phyloP scores from a whole-genome alignment of 2,888 invertebrate genomes.

The Agrotis puta region DNA sequence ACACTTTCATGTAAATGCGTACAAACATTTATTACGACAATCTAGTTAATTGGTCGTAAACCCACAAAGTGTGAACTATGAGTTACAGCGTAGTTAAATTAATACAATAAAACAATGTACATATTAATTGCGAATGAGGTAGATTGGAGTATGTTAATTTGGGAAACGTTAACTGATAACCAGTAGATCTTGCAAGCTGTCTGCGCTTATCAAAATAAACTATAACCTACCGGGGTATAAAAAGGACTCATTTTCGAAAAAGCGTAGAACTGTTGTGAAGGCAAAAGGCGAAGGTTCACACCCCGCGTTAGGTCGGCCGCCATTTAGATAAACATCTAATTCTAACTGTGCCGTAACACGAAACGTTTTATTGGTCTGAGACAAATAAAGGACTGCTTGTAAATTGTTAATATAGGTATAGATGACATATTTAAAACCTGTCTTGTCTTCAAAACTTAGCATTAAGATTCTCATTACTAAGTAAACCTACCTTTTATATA shows the following conservation, averaged over 20 bases:
- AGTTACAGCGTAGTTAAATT: slow-evolving; percentile 7
- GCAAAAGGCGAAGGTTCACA: slow-evolving; percentile 84
- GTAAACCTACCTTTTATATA: background rate
- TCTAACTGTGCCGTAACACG: slow-evolving; percentile 86
- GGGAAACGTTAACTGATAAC: slow-evolving; percentile 1
- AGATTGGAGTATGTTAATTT: background rate
- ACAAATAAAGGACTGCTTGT: slow-evolving; percentile 78
- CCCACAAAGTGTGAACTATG: slow-evolving; percentile 6
- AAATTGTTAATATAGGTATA: slow-evolving; percentile 65
- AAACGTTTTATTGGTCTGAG: slow-evolving; percentile 80
- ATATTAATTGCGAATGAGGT: background rate
- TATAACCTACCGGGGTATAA: slow-evolving; percentile 64
- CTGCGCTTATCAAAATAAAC: slow-evolving; percentile 64
- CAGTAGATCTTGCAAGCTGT: slow-evolving; percentile 16
- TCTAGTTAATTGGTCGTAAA: slow-evolving; percentile 41
- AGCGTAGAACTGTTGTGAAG: slow-evolving; percentile 73
- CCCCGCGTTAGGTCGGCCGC: slow-evolving; percentile 77
- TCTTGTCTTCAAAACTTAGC: slow-evolving; percentile 27
- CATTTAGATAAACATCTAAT: slow-evolving; percentile 87
- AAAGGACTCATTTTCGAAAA: slow-evolving; percentile 72
- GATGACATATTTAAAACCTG: slow-evolving; percentile 33
- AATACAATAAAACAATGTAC: slow-evolving; percentile 18
- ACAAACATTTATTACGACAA: slow-evolving; percentile 27
- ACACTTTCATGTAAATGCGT: slow-evolving; percentile 18
- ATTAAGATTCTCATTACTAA: slow-evolving; percentile 4